Conservation (phyloP, 2,113 vertebrate species). For the Bubo bubo region DNA sequence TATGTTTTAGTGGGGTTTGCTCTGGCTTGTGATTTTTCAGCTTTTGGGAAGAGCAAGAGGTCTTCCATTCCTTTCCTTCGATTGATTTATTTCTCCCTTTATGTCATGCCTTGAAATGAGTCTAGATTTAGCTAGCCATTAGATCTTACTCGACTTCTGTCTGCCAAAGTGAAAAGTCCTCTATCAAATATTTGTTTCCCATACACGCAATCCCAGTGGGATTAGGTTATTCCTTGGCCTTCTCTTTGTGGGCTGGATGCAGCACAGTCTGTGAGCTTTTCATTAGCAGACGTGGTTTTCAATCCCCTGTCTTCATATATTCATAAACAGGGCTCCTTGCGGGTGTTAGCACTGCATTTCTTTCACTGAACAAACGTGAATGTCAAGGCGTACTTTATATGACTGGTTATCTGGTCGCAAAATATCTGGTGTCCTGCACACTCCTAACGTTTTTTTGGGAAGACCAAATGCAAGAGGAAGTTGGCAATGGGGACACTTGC, state of each 20-base stretch:
- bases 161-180: neutral
- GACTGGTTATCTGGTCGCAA: neutral
- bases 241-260: neutral
- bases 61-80: neutral
- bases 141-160: neutral
- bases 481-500: neutral
- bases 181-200: neutral
- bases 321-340: neutral
- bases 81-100: neutral
- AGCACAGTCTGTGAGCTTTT: neutral
- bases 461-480: neutral
- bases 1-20: neutral
- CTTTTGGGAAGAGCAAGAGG: neutral
- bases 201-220: neutral
- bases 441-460: neutral
- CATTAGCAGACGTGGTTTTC: neutral
- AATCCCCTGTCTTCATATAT: neutral
- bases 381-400: fast-evolving
- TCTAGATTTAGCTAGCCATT: neutral
- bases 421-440: neutral
- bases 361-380: neutral
- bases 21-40: neutral
- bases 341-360: fast-evolving
- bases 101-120: neutral
- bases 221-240: neutral